Conservation (phyloP, 2,888 invertebrate genomes). For the Epinotia ramella region DNA sequence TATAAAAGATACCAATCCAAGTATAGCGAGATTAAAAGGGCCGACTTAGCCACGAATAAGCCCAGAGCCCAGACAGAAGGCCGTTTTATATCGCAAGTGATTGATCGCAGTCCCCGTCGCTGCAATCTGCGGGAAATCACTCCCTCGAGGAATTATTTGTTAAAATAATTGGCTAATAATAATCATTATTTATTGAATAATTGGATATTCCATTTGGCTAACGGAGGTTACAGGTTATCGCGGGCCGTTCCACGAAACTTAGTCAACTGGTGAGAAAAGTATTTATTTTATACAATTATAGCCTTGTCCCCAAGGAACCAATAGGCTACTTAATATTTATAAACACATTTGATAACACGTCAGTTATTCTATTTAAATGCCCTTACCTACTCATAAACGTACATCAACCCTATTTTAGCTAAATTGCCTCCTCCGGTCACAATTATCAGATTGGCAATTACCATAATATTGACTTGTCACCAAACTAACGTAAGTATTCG, state of each 20-base stretch:
- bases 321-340: too few species aligned
- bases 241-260: background rate
- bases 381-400: too few species aligned
- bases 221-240: conserved; percentile 14
- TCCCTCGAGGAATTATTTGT: conserved; percentile 32
- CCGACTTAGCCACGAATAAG: conserved; percentile 37
- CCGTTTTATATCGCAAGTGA: conserved; percentile 42
- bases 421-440: too few species aligned
- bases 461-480: too few species aligned
- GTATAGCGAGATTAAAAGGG: conserved; percentile 41
- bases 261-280: background rate
- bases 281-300: background rate
- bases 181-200: conserved; percentile 21
- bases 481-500: too few species aligned
- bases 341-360: too few species aligned
- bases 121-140: conserved; percentile 35
- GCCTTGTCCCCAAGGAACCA: background rate
- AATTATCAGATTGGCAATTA: too few species aligned
- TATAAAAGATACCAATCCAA: conserved; percentile 12
- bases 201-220: background rate
- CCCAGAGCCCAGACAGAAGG: conserved; percentile 26
- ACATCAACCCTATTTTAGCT: too few species aligned
- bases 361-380: too few species aligned
- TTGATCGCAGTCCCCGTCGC: conserved; percentile 40
- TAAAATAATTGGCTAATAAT: conserved; percentile 27